Percentiles rank a stretch among this genome's conserved stretches.
Conservation (phyloP, 2,888 invertebrate genomes). For the Eilema griseolum region DNA sequence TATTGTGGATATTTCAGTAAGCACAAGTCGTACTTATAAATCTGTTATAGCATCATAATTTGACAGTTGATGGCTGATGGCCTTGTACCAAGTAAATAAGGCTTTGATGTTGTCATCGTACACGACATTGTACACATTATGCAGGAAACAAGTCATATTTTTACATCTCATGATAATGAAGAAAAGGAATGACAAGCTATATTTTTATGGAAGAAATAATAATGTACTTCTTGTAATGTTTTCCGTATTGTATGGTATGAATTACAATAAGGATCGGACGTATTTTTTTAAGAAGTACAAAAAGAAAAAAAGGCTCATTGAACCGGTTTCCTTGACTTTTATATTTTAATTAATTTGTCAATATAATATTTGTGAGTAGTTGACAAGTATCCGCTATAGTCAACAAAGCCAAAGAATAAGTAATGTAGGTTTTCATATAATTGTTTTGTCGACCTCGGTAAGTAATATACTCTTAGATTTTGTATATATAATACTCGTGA, state of each 20-base stretch:
- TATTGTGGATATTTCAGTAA: neutral
- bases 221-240: neutral
- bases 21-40: neutral
- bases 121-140: conserved; percentile 16
- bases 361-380: neutral
- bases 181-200: conserved; percentile 10
- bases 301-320: neutral
- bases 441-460: too few species aligned
- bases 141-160: conserved; percentile 23
- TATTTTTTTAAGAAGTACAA: conserved; percentile 3
- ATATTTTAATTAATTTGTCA: neutral
- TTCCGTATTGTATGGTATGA: neutral
- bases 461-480: too few species aligned
- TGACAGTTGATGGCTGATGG: conserved; percentile 27
- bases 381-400: neutral
- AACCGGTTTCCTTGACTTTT: neutral
- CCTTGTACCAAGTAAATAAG: conserved; percentile 40
- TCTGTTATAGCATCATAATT: conserved; percentile 28
- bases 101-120: conserved; percentile 32
- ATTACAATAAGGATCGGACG: neutral
- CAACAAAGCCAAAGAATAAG: neutral
- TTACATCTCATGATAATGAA: conserved; percentile 22
- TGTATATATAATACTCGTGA: too few species aligned
- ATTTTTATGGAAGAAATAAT: conserved; percentile 10
- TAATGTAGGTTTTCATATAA: too few species aligned